phyloP scores from a whole-genome alignment of 2,797 vertebrate species.

The Alca torda region DNA sequence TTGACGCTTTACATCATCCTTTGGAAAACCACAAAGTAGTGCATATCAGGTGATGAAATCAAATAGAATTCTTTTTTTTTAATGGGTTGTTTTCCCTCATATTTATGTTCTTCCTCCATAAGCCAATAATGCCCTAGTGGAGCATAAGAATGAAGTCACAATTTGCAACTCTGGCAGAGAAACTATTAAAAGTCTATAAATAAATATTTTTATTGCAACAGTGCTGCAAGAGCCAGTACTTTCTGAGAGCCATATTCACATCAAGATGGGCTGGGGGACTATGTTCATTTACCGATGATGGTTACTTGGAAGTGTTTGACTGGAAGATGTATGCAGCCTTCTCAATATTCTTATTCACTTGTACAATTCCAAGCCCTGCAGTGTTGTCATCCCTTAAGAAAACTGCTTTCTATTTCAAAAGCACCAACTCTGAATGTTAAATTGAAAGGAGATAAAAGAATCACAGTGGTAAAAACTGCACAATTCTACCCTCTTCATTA shows the following conservation, averaged over 20 bases:
- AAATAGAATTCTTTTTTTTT: not conserved
- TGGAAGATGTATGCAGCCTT: slow-evolving; percentile 64
- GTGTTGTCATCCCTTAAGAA: slow-evolving; percentile 70
- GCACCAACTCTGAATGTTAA: slow-evolving; percentile 69
- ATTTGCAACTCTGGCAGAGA: not conserved
- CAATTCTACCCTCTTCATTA: slow-evolving; percentile 61
- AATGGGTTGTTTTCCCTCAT: not conserved
- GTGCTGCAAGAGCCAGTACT: not conserved
- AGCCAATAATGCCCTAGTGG: not conserved
- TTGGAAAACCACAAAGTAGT: not conserved
- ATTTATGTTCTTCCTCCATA: not conserved
- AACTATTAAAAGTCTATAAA: slow-evolving; percentile 44
- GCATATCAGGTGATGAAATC: not conserved
- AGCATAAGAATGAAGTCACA: slow-evolving; percentile 5
- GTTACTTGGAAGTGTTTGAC: slow-evolving; percentile 70
- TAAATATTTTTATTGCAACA: slow-evolving; percentile 54
- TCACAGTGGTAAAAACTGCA: slow-evolving; percentile 44
- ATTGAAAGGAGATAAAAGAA: slow-evolving; percentile 71
- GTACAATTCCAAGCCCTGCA: slow-evolving; percentile 68
- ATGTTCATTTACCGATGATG: slow-evolving; percentile 38
- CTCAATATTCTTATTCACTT: slow-evolving; percentile 73
- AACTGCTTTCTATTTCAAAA: slow-evolving; percentile 71
- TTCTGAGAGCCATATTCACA: slow-evolving; percentile 66
- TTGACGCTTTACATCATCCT: not conserved
- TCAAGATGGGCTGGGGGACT: slow-evolving; percentile 58